A percentile compares a stretch with the other conserved stretches of the same genome.
phyloP scores from a whole-genome alignment of 2,888 invertebrate genomes.

The Diabrotica balteata region DNA sequence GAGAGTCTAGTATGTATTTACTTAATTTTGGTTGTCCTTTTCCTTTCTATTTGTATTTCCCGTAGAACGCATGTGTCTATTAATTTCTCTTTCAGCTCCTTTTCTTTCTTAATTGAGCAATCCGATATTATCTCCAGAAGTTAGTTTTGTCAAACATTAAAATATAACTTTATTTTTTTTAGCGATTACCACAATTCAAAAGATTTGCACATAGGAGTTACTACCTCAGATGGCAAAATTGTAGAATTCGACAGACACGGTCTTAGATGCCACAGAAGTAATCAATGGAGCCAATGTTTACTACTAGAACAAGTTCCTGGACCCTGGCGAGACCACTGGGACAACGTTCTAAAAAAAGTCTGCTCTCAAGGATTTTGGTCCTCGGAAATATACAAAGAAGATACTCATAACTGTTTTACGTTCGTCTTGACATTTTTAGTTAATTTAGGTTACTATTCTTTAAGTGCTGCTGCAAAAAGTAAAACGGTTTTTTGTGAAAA shows the following conservation, averaged over 20 bases:
- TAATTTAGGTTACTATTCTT: slow-evolving; percentile 73
- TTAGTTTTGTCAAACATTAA: no score
- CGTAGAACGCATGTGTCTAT: no score
- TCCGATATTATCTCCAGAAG: no score
- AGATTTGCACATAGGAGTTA: slow-evolving; percentile 90
- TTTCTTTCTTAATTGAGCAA: no score
- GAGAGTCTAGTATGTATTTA: no score
- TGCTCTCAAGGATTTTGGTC: slow-evolving; percentile 71
- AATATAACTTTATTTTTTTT: slow-evolving; percentile 50
- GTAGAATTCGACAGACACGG: slow-evolving; percentile 87
- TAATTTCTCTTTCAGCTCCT: no score
- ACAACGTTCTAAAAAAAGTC: slow-evolving; percentile 69
- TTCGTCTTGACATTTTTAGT: slow-evolving; percentile 84
- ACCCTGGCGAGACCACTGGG: slow-evolving; percentile 74
- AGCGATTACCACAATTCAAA: slow-evolving; percentile 84
- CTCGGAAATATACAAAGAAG: slow-evolving; percentile 75
- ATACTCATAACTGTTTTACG: slow-evolving; percentile 83
- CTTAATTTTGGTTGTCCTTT: no score
- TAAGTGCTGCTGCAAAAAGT: slow-evolving; percentile 72
- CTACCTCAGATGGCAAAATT: slow-evolving; percentile 79
- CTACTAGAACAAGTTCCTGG: slow-evolving; percentile 71
- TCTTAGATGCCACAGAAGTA: slow-evolving; percentile 64
- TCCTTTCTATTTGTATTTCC: no score
- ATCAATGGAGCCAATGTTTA: slow-evolving; percentile 73
- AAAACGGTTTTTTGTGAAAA: slow-evolving; percentile 79